Evolutionary conservation across 2,113 vertebrate species (phyloP).

Genomic region (Ceyx melanurus): DNA sequence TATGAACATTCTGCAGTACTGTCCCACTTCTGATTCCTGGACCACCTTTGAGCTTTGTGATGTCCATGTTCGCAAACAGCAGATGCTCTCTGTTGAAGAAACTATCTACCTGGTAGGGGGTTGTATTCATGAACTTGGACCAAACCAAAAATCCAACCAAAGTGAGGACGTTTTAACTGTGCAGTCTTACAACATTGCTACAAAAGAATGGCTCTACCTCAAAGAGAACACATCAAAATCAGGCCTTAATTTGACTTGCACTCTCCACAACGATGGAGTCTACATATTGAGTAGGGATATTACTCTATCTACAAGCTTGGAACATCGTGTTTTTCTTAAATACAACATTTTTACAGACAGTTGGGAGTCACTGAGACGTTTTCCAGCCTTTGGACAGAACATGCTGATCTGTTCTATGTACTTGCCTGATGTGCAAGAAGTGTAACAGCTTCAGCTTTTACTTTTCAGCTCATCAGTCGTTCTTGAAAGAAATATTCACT

Average conservation of each 20-base stretch:
- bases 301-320: conserved; percentile 84
- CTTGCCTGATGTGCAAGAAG: conserved; percentile 78
- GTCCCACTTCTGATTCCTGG: conserved; percentile 87
- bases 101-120: conserved; percentile 94
- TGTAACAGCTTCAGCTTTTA: not conserved
- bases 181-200: conserved; percentile 88
- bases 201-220: conserved; percentile 88
- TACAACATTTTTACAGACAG: conserved; percentile 90
- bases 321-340: conserved; percentile 91
- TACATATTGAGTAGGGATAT: conserved; percentile 94
- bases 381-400: conserved; percentile 91
- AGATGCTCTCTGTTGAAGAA: conserved; percentile 96
- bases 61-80: conserved; percentile 92
- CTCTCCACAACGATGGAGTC: conserved; percentile 93
- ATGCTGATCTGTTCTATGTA: conserved; percentile 93
- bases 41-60: conserved; percentile 82
- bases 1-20: conserved; percentile 89
- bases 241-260: conserved; percentile 91
- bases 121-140: conserved; percentile 85
- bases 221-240: conserved; percentile 92
- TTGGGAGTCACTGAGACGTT: conserved; percentile 88
- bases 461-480: not conserved
- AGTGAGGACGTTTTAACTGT: conserved; percentile 89
- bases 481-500: not conserved
- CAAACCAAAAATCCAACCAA: conserved; percentile 76